Base-by-base conservation (phyloP, 1,140 invertebrate genomes). In the Drosophila murphyi region DNA sequence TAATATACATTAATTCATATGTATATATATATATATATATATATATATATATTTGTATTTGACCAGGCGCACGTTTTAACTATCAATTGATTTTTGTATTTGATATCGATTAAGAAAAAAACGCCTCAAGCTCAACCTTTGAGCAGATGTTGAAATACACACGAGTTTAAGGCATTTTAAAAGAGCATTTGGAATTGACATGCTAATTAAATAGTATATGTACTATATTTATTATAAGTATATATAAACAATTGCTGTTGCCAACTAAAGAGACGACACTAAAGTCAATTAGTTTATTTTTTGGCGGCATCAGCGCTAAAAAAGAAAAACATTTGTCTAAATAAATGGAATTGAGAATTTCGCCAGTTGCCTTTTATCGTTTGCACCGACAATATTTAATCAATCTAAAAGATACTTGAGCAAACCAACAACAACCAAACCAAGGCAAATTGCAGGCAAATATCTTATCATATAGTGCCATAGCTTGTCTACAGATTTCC, bases 241-340 rank as follows among this genome's bases (percentile, higher is more conserved):
- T 31, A 52, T 32, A 65, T 32, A 45, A 54, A 47, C 50, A 55
- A 63, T 71, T 71, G 12, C 32, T 3, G 50, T 28, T 71, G 69
- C 34, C 69, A 72, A 47, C n/a, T 12, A 32, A 5, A 59, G 28
- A 35, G 54, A 4, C 32, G 10, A 35, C 43, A 35, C 12, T 54
- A 59, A 8, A 50, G 7, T 37, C 43, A 34, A 51, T 43, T 64
- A 5, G 60, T 45, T 47, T 50, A 37, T 41, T 32, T 52, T 78
- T 81, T 51, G 20, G 34, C 5, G 34, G 34, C 48, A 54, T 65
- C 63, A 70, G 20, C 29, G 39, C 29, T 20, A 20, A 63, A 57
- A 52, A 29, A 63, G 48, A 52, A 29, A 65, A 74, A 88, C 83
- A 87, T 82, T 87, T 88, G 83, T 88, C 54, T 78, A 87, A 87